Evolutionary conservation across 2,113 vertebrate genomes (phyloP).

Genomic region (Psittacus erithacus): DNA sequence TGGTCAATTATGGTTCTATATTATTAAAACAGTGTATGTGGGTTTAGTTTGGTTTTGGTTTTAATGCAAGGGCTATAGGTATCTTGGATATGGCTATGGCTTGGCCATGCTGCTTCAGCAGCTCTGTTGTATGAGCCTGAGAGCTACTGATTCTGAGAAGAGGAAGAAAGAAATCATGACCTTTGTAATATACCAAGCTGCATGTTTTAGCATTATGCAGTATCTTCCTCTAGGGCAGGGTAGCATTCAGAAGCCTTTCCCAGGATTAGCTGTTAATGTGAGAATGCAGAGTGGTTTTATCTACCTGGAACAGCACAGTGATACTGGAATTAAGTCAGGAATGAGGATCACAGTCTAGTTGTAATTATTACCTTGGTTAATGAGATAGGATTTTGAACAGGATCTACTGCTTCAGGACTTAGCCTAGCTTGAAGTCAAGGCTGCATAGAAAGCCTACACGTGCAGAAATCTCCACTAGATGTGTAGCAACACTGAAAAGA

Average conservation of each 20-base stretch:
- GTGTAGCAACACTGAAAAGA: neutral
- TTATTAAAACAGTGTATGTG: neutral
- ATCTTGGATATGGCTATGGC: neutral
- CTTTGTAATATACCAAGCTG: neutral
- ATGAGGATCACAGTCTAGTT: neutral
- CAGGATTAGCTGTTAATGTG: neutral
- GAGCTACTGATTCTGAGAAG: neutral
- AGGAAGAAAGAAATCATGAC: neutral
- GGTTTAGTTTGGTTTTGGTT: neutral
- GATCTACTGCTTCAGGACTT: neutral
- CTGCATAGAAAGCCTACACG: neutral
- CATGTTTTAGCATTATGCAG: neutral
- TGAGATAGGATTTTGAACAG: neutral
- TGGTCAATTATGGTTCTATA: neutral
- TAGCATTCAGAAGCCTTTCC: neutral
- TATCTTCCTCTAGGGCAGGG: neutral
- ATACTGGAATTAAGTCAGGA: neutral
- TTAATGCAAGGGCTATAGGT: neutral
- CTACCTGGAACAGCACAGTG: neutral
- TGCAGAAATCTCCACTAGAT: neutral
- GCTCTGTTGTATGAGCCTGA: neutral
- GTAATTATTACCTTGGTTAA: neutral
- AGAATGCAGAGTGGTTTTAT: neutral
- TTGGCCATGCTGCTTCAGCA: neutral
- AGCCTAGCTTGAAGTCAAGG: neutral